These are phyloP conservation scores for Lates japonicus DNA, from an alignment of 2,797 vertebrate species.

Conservation along the genomic window DNA sequence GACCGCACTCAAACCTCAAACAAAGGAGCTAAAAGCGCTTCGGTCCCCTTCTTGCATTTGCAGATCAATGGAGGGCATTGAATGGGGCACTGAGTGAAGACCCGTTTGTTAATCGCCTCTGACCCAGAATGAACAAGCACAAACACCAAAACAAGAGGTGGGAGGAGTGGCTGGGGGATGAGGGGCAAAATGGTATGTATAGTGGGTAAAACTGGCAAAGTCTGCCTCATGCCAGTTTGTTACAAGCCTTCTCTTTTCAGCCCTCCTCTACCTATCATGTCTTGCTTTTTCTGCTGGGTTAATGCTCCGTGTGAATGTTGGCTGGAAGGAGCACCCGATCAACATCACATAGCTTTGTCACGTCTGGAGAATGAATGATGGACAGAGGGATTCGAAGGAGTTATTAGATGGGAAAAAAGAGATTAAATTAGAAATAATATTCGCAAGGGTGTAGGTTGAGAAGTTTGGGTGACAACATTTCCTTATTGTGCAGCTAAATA, in stretches of 20 bases:
- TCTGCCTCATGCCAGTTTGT: not conserved
- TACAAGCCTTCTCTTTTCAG: not conserved
- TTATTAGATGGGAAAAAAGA: too few species aligned
- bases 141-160: constrained; percentile 32
- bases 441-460: too few species aligned
- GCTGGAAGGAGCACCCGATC: not conserved
- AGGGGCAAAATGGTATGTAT: not conserved
- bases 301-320: not conserved
- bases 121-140: constrained; percentile 59
- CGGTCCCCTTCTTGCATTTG: constrained; percentile 5
- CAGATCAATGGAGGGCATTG: constrained; percentile 60
- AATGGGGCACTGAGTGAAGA: constrained; percentile 33
- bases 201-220: not conserved
- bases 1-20: not conserved
- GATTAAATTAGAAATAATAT: too few species aligned
- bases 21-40: constrained; percentile 52
- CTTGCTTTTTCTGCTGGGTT: not conserved
- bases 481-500: too few species aligned
- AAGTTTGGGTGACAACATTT: too few species aligned
- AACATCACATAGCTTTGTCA: not conserved
- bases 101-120: constrained; percentile 46
- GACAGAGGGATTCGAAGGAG: not conserved
- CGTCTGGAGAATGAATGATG: not conserved
- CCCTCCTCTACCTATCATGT: constrained; percentile 6
- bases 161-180: not conserved